Conservation (phyloP, 2,113 vertebrate genomes). For the Formicarius rufipectus region DNA sequence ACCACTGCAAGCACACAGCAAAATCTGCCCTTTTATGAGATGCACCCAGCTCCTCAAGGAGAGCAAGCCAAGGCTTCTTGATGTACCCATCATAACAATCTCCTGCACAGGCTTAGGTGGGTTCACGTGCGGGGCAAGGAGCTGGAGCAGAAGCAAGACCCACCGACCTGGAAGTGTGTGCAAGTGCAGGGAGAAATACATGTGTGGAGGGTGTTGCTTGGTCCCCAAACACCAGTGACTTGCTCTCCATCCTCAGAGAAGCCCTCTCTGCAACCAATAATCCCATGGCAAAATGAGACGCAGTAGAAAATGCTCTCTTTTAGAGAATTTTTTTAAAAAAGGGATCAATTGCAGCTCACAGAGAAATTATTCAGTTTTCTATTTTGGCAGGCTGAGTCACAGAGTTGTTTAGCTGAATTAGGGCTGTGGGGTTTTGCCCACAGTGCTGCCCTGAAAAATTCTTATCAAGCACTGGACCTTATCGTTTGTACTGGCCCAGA, state of each 20-base stretch:
- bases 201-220: background rate
- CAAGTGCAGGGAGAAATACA: background rate
- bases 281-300: background rate
- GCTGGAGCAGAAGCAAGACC: background rate
- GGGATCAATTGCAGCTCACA: background rate
- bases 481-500: background rate
- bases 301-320: background rate
- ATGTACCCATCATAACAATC: fast-evolving
- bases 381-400: background rate
- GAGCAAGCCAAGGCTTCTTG: background rate
- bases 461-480: background rate
- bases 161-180: background rate
- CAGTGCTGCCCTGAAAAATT: background rate
- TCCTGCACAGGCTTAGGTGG: background rate
- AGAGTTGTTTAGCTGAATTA: background rate
- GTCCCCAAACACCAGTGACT: background rate
- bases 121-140: background rate
- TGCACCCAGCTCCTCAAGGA: background rate
- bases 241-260: background rate
- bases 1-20: background rate
- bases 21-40: background rate
- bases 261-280: background rate
- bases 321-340: background rate
- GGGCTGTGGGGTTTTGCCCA: background rate
- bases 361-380: background rate